Evolutionary conservation across 2,888 invertebrate species (phyloP), one percentile per base, ranked within the genome.

Genomic region (Polyommatus iphigenia): DNA sequence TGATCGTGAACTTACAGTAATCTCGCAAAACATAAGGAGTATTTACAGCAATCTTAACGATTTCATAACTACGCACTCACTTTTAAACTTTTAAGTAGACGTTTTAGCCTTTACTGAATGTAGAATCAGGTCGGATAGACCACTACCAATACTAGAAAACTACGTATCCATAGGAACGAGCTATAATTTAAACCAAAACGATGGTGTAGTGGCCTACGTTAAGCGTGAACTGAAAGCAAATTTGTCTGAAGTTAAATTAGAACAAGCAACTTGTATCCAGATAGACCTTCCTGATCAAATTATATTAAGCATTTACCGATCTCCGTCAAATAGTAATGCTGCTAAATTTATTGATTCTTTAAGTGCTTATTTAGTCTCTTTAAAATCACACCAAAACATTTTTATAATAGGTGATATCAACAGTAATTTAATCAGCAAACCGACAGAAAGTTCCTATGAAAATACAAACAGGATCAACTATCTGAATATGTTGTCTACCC

Each of bases 401-500:
- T 13, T 50, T 15, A 50, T 50, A 50, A 50, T 13, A 13, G 50
- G 50, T 50, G 50, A 50, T 3, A 50, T 50, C 13, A 50, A 50
- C 15, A 50, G 13, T 50, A 50, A 50, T 50, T 15, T 50, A 15
- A 50, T 50, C 2, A 24, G 24, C 24, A 24, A 78, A 76, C 0
- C n/a, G 5, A 57, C 20, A 6, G 81, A 83, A 71, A 13, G 59
- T n/a, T 67, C 80, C 1, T 24, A 81, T 7, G 83, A 84, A 54
- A 76, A 46, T 0, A 79, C 75, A 3, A 84, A 84, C 41, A 80
- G 81, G 76, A 1, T 78, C 0, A 78, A 76, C 50, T 84, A 84
- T 50, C 76, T 83, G 0, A 81, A 81, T 36, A 79, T 79, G 73
- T 73, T 83, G 1, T 79, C 82, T 0, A 29, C 50, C 5, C 77